Conservation (phyloP, 2,888 invertebrate species). For the Catonia carolina region DNA sequence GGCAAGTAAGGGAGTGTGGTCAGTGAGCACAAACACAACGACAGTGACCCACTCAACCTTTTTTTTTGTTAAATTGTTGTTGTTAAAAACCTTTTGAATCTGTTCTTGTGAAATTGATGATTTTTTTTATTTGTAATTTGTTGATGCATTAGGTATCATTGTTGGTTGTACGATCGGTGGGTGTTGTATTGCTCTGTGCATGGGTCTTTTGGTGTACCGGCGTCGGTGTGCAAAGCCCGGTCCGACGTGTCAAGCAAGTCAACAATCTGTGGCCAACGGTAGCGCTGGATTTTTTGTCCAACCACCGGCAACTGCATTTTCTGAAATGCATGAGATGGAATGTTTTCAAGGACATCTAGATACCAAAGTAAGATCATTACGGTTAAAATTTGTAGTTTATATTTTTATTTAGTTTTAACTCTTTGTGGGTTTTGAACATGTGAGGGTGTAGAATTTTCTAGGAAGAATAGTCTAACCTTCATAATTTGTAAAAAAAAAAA, state of each 20-base stretch:
- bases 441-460: conserved; percentile 3
- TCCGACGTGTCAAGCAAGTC: not conserved
- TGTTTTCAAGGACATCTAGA: conserved; percentile 46
- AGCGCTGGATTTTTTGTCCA: conserved; percentile 41
- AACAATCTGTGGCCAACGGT: conserved; percentile 12
- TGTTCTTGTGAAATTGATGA: too few species aligned
- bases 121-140: too few species aligned
- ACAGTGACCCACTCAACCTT: too few species aligned
- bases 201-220: conserved; percentile 46
- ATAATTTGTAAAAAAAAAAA: too few species aligned
- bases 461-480: too few species aligned
- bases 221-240: conserved; percentile 36
- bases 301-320: conserved; percentile 33
- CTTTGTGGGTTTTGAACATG: not conserved
- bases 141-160: conserved; percentile 50
- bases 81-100: too few species aligned
- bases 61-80: too few species aligned
- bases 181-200: conserved; percentile 44
- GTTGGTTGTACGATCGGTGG: conserved; percentile 46
- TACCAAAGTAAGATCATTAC: conserved; percentile 53
- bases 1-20: too few species aligned
- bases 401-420: not conserved
- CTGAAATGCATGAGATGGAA: conserved; percentile 41
- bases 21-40: too few species aligned
- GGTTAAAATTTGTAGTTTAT: not conserved